Evolutionary conservation across 2,113 vertebrate species (phyloP).

Genomic region (Strix aluco): DNA sequence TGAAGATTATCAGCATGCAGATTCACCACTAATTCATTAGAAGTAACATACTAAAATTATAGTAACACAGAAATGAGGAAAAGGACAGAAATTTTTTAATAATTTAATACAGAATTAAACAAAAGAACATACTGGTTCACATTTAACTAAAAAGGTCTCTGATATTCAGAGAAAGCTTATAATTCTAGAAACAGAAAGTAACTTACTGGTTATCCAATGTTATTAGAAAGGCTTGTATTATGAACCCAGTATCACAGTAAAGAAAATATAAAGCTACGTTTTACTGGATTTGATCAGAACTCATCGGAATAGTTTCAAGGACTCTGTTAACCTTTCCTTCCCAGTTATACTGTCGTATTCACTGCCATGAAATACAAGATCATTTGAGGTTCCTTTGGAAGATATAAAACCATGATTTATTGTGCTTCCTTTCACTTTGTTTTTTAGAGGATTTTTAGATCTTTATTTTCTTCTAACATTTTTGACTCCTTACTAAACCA

Average conservation of each 20-base stretch:
- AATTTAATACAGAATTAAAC: not conserved
- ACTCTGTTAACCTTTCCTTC: not conserved
- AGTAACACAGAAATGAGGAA: not conserved
- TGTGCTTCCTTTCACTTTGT: not conserved
- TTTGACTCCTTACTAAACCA: fast-evolving
- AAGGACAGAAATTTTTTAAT: not conserved
- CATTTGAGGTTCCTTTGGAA: not conserved
- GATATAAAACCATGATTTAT: not conserved
- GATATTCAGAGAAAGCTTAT: not conserved
- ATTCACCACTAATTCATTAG: not conserved
- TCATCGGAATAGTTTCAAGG: not conserved
- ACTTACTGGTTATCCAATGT: not conserved
- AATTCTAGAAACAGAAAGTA: not conserved
- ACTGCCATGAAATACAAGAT: not conserved
- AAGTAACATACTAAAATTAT: not conserved
- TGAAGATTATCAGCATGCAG: not conserved
- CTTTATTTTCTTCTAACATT: not conserved
- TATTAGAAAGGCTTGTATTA: not conserved
- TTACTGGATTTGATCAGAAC: not conserved
- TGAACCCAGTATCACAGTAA: not conserved
- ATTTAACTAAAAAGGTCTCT: not conserved
- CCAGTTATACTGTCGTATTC: not conserved
- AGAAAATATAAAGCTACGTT: not conserved
- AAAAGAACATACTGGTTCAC: not conserved
- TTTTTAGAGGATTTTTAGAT: not conserved